Percentiles rank a stretch among this genome's conserved stretches.
phyloP scores from a whole-genome alignment of 1,140 invertebrate genomes.

The Drosophila sp. region DNA sequence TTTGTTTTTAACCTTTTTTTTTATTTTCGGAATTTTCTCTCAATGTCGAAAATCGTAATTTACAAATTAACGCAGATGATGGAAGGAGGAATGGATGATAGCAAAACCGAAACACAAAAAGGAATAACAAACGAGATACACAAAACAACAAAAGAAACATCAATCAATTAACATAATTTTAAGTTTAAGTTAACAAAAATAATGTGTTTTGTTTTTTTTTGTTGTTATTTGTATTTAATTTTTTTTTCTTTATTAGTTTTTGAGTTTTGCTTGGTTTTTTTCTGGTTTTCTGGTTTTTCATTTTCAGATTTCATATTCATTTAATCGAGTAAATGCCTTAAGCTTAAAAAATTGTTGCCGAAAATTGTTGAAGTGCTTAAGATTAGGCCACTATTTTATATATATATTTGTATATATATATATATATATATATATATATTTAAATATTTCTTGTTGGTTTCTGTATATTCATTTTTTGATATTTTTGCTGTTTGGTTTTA shows the following conservation, averaged over 20 bases:
- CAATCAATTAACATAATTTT: conserved; percentile 11
- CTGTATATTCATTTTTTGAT: conserved; percentile 42
- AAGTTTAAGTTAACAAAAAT: too few species aligned
- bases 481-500: conserved; percentile 53
- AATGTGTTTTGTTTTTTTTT: conserved; percentile 35
- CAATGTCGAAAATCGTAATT: conserved; percentile 18
- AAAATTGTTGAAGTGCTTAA: conserved; percentile 42
- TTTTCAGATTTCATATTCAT: conserved; percentile 29
- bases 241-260: too few species aligned
- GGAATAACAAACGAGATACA: conserved; percentile 16
- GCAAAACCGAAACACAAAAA: not conserved
- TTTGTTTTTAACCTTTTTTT: conserved; percentile 13
- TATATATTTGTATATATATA: conserved; percentile 48
- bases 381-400: conserved; percentile 19
- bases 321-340: conserved; percentile 17
- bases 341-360: conserved; percentile 24
- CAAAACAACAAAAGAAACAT: not conserved
- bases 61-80: conserved; percentile 18
- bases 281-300: conserved; percentile 20
- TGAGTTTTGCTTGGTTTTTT: conserved; percentile 32
- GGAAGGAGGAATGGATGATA: not conserved
- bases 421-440: conserved; percentile 42
- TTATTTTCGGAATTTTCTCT: conserved; percentile 2
- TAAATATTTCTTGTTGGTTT: conserved; percentile 5
- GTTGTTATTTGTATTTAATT: too few species aligned